These are phyloP conservation scores for Palythoa heliodiscus DNA, from an alignment of 92 coral and sea anemone species.

Conservation along the genomic window DNA sequence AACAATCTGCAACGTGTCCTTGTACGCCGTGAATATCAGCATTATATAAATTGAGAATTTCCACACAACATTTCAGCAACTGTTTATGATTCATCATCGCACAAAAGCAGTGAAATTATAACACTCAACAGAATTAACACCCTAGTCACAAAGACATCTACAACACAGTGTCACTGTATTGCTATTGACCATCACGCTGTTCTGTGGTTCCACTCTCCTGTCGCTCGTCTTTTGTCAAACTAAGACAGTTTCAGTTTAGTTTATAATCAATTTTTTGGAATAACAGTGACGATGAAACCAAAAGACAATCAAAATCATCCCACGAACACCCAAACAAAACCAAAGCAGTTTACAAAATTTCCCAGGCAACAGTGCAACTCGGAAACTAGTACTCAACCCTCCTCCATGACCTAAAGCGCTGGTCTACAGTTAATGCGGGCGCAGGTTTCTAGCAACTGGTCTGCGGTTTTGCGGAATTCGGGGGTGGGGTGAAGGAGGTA, in stretches of 20 bases:
- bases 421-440: not conserved
- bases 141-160: not conserved
- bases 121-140: not conserved
- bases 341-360: constrained; percentile 42
- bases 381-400: constrained; percentile 14
- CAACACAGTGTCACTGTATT: not conserved
- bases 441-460: not conserved
- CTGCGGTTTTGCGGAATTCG: no score
- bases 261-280: not conserved
- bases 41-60: constrained; percentile 77
- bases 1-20: constrained; percentile 73
- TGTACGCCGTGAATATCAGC: constrained; percentile 85
- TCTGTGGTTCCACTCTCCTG: not conserved
- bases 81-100: constrained; percentile 74
- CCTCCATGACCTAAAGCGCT: constrained; percentile 1
- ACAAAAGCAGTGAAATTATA: not conserved
- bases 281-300: not conserved
- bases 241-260: not conserved
- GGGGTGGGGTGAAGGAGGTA: no score
- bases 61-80: constrained; percentile 68
- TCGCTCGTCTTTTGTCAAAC: not conserved
- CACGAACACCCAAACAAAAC: not conserved
- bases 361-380: constrained; percentile 45
- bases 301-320: not conserved
- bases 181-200: not conserved